Base-by-base conservation (phyloP, 2,113 vertebrate genomes). In the Callaeas wilsoni region DNA sequence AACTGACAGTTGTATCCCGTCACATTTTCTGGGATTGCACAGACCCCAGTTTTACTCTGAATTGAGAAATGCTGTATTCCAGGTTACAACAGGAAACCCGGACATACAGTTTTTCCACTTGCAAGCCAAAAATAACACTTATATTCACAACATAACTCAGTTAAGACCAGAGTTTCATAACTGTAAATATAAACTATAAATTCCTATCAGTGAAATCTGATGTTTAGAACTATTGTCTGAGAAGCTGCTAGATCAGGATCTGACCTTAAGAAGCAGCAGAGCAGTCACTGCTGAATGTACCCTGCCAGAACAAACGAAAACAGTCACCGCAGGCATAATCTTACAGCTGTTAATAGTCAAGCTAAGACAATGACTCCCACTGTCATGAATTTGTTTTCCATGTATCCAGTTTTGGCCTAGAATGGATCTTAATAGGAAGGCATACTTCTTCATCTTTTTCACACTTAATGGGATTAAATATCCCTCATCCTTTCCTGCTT, bases 241-340 rank as follows among this genome's bases (percentile, higher is more conserved):
- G 57, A 89, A 53, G 53, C n/a, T 27, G 44, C n/a, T 30, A 46
- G 70, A 39, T 73, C n/a, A 29, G 49, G 23, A 73, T 86, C 59
- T 90, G 92, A 94, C 88, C 78, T 93, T 90, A 67, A 46, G 82
- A 76, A 91, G 53, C 37, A 49, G 67, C 9, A 57, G 49, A 71
- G 32, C 2, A 1, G 67, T 65, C 63, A 69, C 42, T 60, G 26
- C 30, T 3, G 5, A 35, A 32, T 57, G 25, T 23, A 30, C 12
- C 19, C 39, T 88, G 74, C 44, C 60, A 67, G 55, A 29, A 47
- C 55, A 77, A 89, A 92, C 0, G 1, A 70, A 80, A 92, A 80
- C 30, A 90, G 33, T 20, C 33, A 50, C 64, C 4, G 7, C n/a
- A 63, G 86, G 83, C 19, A 1, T 78, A 90, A 88, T 73, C 59